Evolutionary conservation across 2,888 invertebrate genomes (phyloP).

Genomic region (Himalopsyche japonica): DNA sequence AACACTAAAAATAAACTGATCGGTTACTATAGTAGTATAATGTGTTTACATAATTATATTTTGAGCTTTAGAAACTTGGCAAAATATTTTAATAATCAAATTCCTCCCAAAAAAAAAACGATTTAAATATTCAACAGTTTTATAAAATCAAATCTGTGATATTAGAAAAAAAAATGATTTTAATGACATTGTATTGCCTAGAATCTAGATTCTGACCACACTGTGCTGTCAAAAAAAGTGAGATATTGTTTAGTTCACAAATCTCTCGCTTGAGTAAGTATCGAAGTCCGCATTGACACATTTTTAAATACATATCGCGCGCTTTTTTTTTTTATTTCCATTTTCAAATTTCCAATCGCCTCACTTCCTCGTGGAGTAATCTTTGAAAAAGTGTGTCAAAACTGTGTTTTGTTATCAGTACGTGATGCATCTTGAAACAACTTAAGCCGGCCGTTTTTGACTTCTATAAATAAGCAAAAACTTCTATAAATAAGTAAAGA

Average conservation of each 20-base stretch:
- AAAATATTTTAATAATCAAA: too few species aligned
- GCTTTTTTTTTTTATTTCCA: background rate
- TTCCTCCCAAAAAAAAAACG: too few species aligned
- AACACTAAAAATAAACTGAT: too few species aligned
- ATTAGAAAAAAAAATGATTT: too few species aligned
- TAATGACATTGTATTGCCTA: too few species aligned
- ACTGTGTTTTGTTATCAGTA: background rate
- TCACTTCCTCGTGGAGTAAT: background rate
- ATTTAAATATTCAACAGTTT: too few species aligned
- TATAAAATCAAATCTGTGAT: too few species aligned
- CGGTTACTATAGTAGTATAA: too few species aligned
- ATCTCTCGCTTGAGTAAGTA: background rate
- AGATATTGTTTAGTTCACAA: background rate
- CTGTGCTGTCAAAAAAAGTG: background rate
- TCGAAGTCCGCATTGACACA: background rate
- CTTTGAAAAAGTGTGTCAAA: background rate
- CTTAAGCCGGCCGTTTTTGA: background rate
- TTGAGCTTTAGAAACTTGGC: too few species aligned
- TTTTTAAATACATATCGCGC: background rate
- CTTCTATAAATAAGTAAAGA: too few species aligned
- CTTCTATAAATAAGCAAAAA: too few species aligned
- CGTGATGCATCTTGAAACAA: background rate
- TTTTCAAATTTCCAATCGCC: background rate
- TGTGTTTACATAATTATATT: too few species aligned
- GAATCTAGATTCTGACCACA: background rate